Conservation (phyloP, 1,140 invertebrate species). For the Halictus rubicundus region DNA sequence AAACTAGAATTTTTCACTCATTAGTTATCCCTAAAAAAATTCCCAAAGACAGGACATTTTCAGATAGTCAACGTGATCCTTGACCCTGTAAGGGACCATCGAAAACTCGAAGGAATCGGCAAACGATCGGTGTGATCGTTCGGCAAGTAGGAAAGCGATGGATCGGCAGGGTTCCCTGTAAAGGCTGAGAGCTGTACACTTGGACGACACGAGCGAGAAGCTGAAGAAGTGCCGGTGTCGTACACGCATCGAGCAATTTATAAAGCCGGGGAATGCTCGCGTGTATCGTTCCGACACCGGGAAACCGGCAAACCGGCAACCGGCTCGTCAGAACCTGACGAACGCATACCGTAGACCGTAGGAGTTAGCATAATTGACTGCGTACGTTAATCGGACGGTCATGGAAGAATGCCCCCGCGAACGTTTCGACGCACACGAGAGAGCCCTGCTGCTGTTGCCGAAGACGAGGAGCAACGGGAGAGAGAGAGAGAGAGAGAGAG, state of each 20-base stretch:
- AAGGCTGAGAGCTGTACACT: slow-evolving; percentile 4
- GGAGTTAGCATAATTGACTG: slow-evolving; percentile 62
- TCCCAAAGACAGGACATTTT: too few relatives aligned
- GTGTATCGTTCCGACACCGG: not conserved
- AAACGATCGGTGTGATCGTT: too few relatives aligned
- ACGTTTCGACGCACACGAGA: slow-evolving; percentile 35
- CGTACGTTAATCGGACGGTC: slow-evolving; percentile 61
- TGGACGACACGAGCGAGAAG: slow-evolving; percentile 30
- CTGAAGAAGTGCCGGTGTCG: slow-evolving; percentile 38
- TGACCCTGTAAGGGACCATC: too few relatives aligned
- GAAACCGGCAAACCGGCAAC: too few relatives aligned
- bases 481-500: too few relatives aligned
- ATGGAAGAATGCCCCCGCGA: slow-evolving; percentile 57
- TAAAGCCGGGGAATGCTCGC: slow-evolving; percentile 25
- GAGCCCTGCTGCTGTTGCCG: not conserved
- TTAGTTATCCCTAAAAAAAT: too few relatives aligned
- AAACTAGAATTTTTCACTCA: too few relatives aligned
- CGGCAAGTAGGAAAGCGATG: not conserved
- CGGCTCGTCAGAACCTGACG: slow-evolving; percentile 21
- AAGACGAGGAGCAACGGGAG: not conserved
- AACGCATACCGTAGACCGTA: slow-evolving; percentile 46
- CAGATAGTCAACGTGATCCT: too few relatives aligned
- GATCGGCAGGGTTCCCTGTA: slow-evolving; percentile 33
- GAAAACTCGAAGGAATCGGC: too few relatives aligned
- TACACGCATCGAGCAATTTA: slow-evolving; percentile 37